Percentiles rank a stretch among this genome's conserved stretches.
Evolutionary conservation across 2,113 vertebrate genomes (phyloP).

Genomic region (Amblyopsis rosae): DNA sequence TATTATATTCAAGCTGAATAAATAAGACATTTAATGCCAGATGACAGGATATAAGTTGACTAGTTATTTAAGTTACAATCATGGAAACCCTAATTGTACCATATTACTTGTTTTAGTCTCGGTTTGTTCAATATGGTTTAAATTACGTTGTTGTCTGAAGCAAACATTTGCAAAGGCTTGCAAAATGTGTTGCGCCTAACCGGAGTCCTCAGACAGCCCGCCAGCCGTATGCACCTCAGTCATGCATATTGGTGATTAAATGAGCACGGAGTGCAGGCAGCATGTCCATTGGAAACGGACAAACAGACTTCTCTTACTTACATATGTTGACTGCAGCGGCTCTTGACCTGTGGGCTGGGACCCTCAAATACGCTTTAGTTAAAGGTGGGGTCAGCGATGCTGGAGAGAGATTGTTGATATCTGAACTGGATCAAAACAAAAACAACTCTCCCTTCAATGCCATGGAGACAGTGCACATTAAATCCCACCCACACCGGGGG

Average conservation of each 20-base stretch:
- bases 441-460: no score
- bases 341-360: background rate
- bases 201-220: conserved; percentile 36
- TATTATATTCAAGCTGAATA: no score
- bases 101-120: background rate
- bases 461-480: no score
- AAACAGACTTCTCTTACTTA: conserved; percentile 5
- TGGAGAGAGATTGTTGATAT: no score
- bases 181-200: no score
- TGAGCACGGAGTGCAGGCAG: conserved; percentile 9
- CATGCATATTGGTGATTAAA: conserved; percentile 28
- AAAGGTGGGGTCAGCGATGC: no score
- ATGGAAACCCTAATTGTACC: background rate
- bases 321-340: no score
- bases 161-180: conserved; percentile 42
- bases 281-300: background rate
- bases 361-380: no score
- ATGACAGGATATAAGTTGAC: background rate
- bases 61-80: background rate
- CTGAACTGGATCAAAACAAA: no score
- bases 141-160: conserved; percentile 14
- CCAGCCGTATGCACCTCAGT: conserved; percentile 34
- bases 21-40: background rate
- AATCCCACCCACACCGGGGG: no score
- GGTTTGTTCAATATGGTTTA: no score